Percentiles rank a stretch among this genome's conserved stretches.
Conservation (phyloP, 2,797 vertebrate species). For the Pithecia hirsuta region DNA sequence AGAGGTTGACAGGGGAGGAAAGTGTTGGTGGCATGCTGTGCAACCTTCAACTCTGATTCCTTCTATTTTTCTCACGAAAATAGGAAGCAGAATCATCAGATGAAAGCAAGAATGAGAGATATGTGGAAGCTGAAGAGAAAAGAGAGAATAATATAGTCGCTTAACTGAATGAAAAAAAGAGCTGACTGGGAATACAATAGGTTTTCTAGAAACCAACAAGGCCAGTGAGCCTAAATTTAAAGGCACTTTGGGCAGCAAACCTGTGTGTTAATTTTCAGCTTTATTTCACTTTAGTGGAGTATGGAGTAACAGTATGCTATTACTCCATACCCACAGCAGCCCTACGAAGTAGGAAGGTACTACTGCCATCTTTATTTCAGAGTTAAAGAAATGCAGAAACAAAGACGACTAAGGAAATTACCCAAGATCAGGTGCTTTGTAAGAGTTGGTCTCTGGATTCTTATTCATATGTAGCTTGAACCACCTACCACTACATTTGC, state of each 20-base stretch:
- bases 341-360: neutral
- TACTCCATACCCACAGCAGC: neutral
- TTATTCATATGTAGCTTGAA: neutral
- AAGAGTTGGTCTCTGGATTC: neutral
- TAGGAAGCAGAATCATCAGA: neutral
- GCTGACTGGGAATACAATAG: neutral
- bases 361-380: neutral
- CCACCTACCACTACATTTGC: neutral
- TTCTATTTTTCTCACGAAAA: neutral
- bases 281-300: neutral
- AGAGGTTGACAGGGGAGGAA: neutral
- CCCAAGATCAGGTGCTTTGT: neutral
- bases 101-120: neutral
- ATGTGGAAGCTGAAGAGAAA: neutral
- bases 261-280: neutral
- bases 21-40: accelerated
- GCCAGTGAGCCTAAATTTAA: neutral
- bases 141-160: neutral
- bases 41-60: neutral
- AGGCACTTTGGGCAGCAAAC: neutral
- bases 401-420: neutral
- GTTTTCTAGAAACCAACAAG: neutral
- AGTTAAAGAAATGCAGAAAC: neutral
- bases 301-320: neutral
- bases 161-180: neutral